Evolutionary conservation across 2,888 invertebrate genomes (phyloP).

Genomic region (Lissocephala sabroskyi): DNA sequence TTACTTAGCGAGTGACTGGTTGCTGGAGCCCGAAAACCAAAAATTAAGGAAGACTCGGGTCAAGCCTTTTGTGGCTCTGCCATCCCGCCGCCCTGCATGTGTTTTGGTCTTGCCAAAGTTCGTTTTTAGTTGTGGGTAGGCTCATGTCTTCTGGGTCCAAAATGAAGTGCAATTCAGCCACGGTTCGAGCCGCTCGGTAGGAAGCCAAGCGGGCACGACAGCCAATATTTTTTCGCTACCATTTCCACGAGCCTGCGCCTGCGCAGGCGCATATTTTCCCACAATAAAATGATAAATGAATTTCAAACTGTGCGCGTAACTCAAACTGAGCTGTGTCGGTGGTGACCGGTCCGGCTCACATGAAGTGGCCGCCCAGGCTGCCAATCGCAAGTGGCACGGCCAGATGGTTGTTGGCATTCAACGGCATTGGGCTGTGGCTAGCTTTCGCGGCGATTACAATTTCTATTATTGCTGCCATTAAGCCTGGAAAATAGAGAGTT

Average conservation of each 20-base stretch:
- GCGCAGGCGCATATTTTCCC: constrained; percentile 30
- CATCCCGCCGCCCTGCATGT: no score
- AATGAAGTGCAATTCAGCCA: no score
- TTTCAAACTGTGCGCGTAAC: constrained; percentile 60
- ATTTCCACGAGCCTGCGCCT: neutral
- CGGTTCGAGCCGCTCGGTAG: no score
- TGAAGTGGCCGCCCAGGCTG: constrained; percentile 4
- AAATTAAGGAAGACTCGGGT: no score
- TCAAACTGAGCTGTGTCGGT: constrained; percentile 34
- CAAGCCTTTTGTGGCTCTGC: no score
- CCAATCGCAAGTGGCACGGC: constrained; percentile 28
- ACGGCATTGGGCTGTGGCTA: constrained; percentile 16
- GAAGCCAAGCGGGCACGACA: no score
- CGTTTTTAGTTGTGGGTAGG: no score
- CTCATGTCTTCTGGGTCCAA: no score
- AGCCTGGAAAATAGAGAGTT: constrained; percentile 18
- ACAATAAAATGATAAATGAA: constrained; percentile 61
- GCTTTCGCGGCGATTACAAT: constrained; percentile 34
- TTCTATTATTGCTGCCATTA: constrained; percentile 52
- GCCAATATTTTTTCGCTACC: neutral
- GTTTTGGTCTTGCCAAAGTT: no score
- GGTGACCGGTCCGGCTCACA: neutral
- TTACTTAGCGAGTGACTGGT: constrained; percentile 48
- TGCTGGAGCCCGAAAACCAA: neutral
- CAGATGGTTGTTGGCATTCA: constrained; percentile 36